A percentile compares a stretch with the other conserved stretches of the same genome.
Evolutionary conservation across 2,888 invertebrate genomes (phyloP).

Genomic region (Oscheius sp.): DNA sequence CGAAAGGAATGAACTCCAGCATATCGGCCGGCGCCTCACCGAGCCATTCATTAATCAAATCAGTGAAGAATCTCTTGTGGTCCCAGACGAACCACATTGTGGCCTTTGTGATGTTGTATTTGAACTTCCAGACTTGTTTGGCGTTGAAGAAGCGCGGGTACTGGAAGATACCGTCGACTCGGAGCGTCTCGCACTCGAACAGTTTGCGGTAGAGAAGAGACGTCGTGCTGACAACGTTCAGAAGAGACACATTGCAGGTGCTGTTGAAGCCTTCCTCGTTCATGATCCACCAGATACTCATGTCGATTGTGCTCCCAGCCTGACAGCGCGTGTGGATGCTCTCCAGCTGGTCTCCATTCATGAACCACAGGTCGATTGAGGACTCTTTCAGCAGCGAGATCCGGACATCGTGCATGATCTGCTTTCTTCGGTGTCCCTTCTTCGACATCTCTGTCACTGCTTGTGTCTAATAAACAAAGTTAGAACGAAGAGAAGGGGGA

Average conservation of each 20-base stretch:
- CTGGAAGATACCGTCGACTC: conserved; percentile 87
- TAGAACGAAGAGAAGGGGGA: not conserved
- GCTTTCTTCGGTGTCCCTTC: conserved; percentile 57
- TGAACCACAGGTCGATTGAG: conserved; percentile 94
- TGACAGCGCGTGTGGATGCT: conserved; percentile 95
- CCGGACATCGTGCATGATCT: conserved; percentile 81
- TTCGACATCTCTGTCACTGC: conserved; percentile 48
- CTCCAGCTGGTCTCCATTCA: conserved; percentile 89
- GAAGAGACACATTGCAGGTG: conserved; percentile 9
- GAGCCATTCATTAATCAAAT: conserved; percentile 93
- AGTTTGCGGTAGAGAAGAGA: conserved; percentile 92
- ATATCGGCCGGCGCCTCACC: conserved; percentile 83
- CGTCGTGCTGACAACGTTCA: conserved; percentile 91
- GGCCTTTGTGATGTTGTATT: conserved; percentile 83
- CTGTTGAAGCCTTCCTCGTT: conserved; percentile 88
- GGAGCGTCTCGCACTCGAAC: conserved; percentile 91
- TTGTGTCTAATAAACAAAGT: conserved; percentile 35
- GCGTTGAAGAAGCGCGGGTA: conserved; percentile 96
- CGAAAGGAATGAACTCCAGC: conserved; percentile 93
- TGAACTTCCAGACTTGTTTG: conserved; percentile 93
- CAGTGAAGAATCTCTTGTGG: conserved; percentile 95
- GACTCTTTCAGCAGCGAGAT: conserved; percentile 82
- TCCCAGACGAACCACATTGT: conserved; percentile 76
- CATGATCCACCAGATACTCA: conserved; percentile 86
- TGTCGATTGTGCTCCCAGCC: conserved; percentile 92